These are phyloP conservation scores for Coleophora deauratella DNA, from an alignment of 2,888 invertebrate species.

Conservation along the genomic window DNA sequence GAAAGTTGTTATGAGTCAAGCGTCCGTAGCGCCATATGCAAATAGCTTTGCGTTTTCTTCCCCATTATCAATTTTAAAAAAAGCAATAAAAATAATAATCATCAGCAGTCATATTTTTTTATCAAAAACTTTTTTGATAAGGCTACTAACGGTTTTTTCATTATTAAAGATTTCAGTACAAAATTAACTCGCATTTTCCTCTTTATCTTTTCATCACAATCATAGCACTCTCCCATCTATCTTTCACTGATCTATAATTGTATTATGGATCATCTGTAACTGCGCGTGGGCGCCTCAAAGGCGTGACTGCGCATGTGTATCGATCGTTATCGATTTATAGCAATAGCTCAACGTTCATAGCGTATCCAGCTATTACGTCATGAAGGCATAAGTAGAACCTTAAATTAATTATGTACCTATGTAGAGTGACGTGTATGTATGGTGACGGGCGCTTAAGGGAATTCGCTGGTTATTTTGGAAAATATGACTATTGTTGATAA, in stretches of 20 bases:
- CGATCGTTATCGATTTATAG: slow-evolving; percentile 57
- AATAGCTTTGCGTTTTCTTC: too few species aligned
- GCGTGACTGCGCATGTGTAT: slow-evolving; percentile 65
- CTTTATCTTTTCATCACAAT: too few species aligned
- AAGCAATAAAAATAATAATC: too few species aligned
- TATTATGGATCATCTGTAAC: slow-evolving; percentile 65
- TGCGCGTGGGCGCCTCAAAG: slow-evolving; percentile 66
- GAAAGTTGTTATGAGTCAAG: too few species aligned
- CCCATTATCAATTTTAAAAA: too few species aligned
- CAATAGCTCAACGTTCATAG: slow-evolving; percentile 33
- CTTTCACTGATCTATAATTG: slow-evolving; percentile 53
- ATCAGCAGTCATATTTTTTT: slow-evolving; percentile 27
- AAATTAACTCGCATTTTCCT: too few species aligned
- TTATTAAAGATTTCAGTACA: too few species aligned
- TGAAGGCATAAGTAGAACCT: slow-evolving; percentile 1
- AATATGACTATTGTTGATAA: too few species aligned
- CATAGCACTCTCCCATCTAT: neutral
- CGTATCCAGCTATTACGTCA: slow-evolving; percentile 44
- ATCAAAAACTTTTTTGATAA: too few species aligned
- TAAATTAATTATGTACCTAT: slow-evolving; percentile 26
- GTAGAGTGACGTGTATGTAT: slow-evolving; percentile 10
- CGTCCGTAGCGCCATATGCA: too few species aligned
- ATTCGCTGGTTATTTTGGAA: too few species aligned
- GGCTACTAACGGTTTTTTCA: too few species aligned
- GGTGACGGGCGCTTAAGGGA: neutral